These are phyloP conservation scores for Drosophila murphyi DNA, from an alignment of 1,140 invertebrate genomes.

Conservation along the genomic window DNA sequence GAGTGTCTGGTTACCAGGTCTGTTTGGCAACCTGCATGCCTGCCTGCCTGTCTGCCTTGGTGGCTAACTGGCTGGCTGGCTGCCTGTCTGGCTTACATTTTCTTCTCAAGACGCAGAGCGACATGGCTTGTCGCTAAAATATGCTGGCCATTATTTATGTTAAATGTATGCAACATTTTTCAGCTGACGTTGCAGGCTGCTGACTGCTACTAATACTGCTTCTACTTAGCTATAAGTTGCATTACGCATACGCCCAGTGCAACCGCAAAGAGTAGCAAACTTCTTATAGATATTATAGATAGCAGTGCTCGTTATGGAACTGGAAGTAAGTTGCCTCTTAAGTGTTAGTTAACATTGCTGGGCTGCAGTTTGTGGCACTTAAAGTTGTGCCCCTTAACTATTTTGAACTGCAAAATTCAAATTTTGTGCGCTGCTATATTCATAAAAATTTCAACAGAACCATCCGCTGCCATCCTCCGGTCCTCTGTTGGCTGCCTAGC, in stretches of 20 bases:
- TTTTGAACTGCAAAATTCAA: constrained; percentile 38
- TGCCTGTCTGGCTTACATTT: constrained; percentile 14
- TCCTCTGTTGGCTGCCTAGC: constrained; percentile 15
- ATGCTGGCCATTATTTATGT: constrained; percentile 62
- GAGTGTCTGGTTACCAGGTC: constrained; percentile 13
- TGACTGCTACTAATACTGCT: not conserved
- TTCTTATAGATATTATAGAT: constrained; percentile 32
- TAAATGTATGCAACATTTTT: constrained; percentile 54
- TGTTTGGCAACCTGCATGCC: constrained; percentile 7
- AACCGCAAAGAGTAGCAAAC: constrained; percentile 23
- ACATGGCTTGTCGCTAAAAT: constrained; percentile 27
- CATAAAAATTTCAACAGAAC: constrained; percentile 74
- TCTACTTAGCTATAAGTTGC: not conserved
- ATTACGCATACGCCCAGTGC: constrained; percentile 40
- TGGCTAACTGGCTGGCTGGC: constrained; percentile 11
- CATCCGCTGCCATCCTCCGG: constrained; percentile 32
- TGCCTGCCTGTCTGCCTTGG: not conserved
- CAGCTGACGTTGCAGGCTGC: constrained; percentile 25
- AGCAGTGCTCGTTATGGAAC: constrained; percentile 23
- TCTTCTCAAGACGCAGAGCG: constrained; percentile 23
- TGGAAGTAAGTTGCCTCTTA: constrained; percentile 13
- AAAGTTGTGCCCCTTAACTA: constrained; percentile 29
- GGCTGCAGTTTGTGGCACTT: constrained; percentile 39
- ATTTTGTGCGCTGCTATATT: constrained; percentile 35
- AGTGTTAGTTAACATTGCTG: constrained; percentile 45